Evolutionary conservation across 2,113 vertebrate genomes (phyloP).

Genomic region (Hemibagrus wyckioides): DNA sequence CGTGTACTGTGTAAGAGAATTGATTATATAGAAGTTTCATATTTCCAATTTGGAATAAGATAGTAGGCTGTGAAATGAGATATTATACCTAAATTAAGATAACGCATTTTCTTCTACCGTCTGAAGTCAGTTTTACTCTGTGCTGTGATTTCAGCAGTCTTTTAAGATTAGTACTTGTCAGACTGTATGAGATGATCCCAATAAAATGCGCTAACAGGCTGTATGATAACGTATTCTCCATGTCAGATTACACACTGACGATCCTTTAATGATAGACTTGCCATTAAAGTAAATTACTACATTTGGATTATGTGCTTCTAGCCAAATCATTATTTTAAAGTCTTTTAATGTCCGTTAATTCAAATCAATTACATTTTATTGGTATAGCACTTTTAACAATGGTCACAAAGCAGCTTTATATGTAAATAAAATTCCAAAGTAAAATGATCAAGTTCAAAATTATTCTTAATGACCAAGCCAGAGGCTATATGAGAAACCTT

Average conservation of each 20-base stretch:
- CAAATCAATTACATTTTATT: too few species aligned
- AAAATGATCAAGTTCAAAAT: too few species aligned
- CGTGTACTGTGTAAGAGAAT: not conserved
- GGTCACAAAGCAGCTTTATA: too few species aligned
- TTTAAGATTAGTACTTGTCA: not conserved
- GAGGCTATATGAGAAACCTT: too few species aligned
- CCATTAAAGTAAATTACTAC: not conserved
- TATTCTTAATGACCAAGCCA: too few species aligned
- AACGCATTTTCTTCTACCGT: not conserved
- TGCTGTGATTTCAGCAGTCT: not conserved
- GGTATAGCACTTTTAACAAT: too few species aligned
- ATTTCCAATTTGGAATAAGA: not conserved
- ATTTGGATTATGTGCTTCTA: not conserved
- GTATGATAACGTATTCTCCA: not conserved
- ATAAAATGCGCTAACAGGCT: not conserved
- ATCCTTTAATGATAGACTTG: not conserved
- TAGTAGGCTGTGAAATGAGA: too few species aligned
- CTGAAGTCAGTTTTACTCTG: not conserved
- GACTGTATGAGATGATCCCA: not conserved
- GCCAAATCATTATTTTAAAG: not conserved
- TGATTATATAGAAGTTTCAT: not conserved
- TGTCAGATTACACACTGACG: not conserved
- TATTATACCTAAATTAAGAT: not conserved
- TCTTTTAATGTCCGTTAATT: not conserved
- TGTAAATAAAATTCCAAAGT: too few species aligned